Conservation (phyloP, 1,140 invertebrate genomes). For the Nephila pilipes region DNA sequence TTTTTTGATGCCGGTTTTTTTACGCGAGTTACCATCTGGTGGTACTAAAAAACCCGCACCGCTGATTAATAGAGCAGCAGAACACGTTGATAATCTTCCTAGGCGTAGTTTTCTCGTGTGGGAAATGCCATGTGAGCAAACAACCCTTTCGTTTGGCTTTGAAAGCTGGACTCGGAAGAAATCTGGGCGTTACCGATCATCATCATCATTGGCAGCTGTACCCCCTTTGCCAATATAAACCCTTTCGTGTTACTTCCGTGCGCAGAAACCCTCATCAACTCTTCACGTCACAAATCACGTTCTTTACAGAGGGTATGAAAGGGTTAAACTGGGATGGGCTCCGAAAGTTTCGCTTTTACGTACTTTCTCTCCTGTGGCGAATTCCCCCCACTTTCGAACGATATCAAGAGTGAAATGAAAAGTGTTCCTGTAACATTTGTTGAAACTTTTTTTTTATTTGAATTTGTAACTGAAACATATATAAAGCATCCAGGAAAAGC, state of each 20-base stretch:
- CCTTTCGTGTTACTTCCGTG: constrained; percentile 75
- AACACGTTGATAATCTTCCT: constrained; percentile 72
- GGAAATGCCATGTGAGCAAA: constrained; percentile 76
- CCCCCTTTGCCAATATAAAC: constrained; percentile 55
- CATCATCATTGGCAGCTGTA: constrained; percentile 56
- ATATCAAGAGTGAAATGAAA: background rate
- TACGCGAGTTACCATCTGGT: constrained; percentile 60
- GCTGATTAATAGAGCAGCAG: constrained; percentile 76
- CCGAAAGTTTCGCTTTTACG: constrained; percentile 74
- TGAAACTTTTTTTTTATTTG: background rate
- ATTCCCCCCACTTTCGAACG: background rate
- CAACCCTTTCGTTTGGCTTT: constrained; percentile 69
- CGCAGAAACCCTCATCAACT: constrained; percentile 72
- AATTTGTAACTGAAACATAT: background rate
- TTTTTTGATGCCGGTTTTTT: constrained; percentile 71
- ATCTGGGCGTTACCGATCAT: constrained; percentile 71
- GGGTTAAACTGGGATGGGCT: constrained; percentile 70
- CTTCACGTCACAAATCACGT: constrained; percentile 76
- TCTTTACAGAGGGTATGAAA: constrained; percentile 66
- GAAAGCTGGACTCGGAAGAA: constrained; percentile 37
- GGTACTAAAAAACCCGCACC: constrained; percentile 66
- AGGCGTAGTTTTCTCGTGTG: constrained; percentile 59
- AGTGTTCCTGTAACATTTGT: background rate
- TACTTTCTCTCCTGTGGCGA: constrained; percentile 64
- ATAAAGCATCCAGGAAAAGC: background rate